phyloP scores from a whole-genome alignment of 2,888 invertebrate genomes.

The Chironomus tentans region DNA sequence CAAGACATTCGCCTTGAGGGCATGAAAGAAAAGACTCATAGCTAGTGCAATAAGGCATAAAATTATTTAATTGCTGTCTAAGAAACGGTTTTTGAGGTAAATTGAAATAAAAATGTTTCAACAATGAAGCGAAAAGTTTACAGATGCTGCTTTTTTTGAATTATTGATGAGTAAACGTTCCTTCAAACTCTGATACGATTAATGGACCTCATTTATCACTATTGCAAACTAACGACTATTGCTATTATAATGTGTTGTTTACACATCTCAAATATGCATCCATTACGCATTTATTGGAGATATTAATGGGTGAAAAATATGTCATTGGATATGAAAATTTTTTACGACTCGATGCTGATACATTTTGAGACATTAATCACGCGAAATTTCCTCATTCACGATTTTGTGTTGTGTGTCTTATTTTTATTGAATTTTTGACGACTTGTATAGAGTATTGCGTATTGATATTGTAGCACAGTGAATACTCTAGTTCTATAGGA shows the following conservation, averaged over 20 bases:
- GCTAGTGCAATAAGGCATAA: background rate
- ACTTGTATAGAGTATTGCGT: too few species aligned
- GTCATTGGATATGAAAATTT: background rate
- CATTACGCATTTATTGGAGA: too few species aligned
- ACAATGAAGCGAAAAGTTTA: background rate
- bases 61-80: background rate
- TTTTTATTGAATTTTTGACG: too few species aligned
- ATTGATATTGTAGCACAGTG: too few species aligned
- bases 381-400: background rate
- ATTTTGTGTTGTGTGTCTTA: too few species aligned
- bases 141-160: background rate
- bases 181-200: background rate
- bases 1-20: background rate
- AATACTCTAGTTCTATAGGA: too few species aligned
- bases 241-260: background rate
- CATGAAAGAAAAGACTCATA: too few species aligned
- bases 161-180: background rate
- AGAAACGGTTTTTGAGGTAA: background rate
- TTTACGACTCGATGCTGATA: background rate
- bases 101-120: background rate
- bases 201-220: background rate
- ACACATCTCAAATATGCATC: background rate
- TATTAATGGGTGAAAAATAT: background rate
- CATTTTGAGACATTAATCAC: background rate
- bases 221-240: background rate